Percentiles rank a stretch among this genome's conserved stretches.
Conservation (phyloP, 2,113 vertebrate genomes). For the Nothocercus julius region DNA sequence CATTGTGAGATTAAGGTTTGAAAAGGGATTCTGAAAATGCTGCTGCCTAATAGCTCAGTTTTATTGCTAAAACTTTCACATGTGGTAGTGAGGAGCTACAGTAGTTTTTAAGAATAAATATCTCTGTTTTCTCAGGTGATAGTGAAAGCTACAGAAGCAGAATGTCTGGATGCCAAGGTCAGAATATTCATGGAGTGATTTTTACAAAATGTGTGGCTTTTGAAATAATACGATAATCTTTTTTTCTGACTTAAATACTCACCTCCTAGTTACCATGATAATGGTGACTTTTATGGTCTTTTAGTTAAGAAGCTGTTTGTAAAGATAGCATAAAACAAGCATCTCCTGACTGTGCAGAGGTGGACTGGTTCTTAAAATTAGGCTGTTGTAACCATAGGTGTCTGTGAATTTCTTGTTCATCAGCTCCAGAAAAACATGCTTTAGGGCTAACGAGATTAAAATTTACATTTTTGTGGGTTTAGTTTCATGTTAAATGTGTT, state of each 20-base stretch:
- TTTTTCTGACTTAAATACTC: not conserved
- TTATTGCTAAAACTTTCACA: not conserved
- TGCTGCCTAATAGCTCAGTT: not conserved
- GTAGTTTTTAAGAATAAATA: not conserved
- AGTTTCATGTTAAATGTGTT: not conserved
- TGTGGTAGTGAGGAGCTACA: not conserved
- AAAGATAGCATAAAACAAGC: not conserved
- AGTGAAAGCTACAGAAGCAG: constrained; percentile 20
- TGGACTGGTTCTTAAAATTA: not conserved
- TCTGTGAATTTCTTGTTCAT: not conserved
- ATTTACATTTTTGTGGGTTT: not conserved
- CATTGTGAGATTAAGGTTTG: not conserved
- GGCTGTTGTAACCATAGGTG: not conserved
- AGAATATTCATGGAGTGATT: not conserved
- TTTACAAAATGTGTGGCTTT: not conserved
- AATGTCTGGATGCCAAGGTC: constrained; percentile 28
- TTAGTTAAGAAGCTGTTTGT: not conserved
- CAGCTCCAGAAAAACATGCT: not conserved
- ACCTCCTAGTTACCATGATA: not conserved
- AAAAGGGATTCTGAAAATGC: not conserved
- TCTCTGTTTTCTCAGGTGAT: constrained; percentile 24
- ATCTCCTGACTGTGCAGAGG: not conserved
- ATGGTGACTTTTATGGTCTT: not conserved
- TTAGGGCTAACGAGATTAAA: not conserved
- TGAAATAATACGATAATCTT: not conserved